Base-by-base conservation (phyloP, 1,140 invertebrate species). In the Bactericera cockerelli region DNA sequence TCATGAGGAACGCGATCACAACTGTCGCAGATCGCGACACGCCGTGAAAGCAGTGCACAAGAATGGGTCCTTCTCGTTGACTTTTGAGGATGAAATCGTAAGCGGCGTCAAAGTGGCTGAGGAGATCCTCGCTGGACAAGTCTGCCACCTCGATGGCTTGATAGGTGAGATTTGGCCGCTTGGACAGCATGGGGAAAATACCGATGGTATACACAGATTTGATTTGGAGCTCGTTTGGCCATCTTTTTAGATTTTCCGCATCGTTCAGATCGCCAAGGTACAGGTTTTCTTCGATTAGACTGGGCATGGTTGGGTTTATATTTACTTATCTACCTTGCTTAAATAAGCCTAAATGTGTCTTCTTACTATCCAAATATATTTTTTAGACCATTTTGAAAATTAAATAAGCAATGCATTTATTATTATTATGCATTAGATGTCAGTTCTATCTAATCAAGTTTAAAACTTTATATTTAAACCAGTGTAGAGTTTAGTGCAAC, bases 11-110 rank as follows among this genome's bases (percentile, higher is more conserved):
- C 8, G 84, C 87, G 62, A 90, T 84, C 0, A 92, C 81, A 2
- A 90, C 74, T 0, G 87, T 83, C 1, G 86, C 83, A 65, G 87
- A 91, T 59, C 89, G 74, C 1, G 88, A 91, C n/a, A 92, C 81
- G 19, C 88, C 88, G 67, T 82, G 89, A 66, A 89, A 87, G 71
- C 88, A 91, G 66, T 91, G 88, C 1, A 90, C 84, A 11, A 90
- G 71, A 2, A 89, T 75, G 62, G 71, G 79, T 16, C 81, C 80
- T 26, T 75, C 73, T 53, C 72, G 66, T 36, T 77, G 65, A 10
- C 81, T 80, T 21, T 76, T 68, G 57, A 76, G 75, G 28, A 91
- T 88, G 64, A 88, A 91, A 2, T 81, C 71, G 69, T 80, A 81
- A 21, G 83, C 80, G 39, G 82, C 79, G 64, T 85, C 81, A 63